Evolutionary conservation across 2,797 vertebrate species (phyloP), one percentile per base, ranked within the genome.

Genomic region (Epinephelus coioides): DNA sequence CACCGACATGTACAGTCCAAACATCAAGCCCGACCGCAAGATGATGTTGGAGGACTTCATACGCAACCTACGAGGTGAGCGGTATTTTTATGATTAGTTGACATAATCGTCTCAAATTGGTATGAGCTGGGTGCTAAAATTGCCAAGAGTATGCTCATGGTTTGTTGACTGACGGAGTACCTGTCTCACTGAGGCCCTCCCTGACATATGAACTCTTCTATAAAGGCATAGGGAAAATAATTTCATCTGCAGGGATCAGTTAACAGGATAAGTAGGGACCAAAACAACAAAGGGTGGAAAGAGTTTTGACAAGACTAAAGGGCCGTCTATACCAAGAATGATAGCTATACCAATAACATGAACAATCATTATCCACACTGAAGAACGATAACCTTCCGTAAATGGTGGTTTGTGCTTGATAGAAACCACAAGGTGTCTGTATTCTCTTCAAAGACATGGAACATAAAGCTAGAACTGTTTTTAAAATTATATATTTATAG

Each of bases 1-100:
- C 94, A 99, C 98, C 0, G 98, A 99, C 93, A 99, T 99, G 98
- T 99, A 99, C 93, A 99, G 97, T 82, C 98, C 98, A 80, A 99
- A 98, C 94, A 99, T 99, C 91, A 99, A 99, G 83, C 98, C 98
- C 0, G 98, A 99, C 94, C 96, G 98, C 82, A 99, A 99, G 94
- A 99, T 99, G 98, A 92, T 98, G 95, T 89, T 99, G 85, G 98
- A 99, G 86, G 98, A 99, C 88, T 99, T 99, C 87, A 99, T 99
- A 89, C 96, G 98, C 76, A 99, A 99, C 83, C 95, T 99, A 7
- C 94, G 98, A 95, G 98, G 98, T 99, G 84, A 96, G 96, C 17
- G 2, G 44, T 30, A 21, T 43, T 47, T 19, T 25, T 51, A 47
- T 30, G 6, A 30, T 30, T 30, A 30, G 27, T 30, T 6, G 27